Evolutionary conservation across 2,888 invertebrate species (phyloP).

Genomic region (Oxytorus armatus): DNA sequence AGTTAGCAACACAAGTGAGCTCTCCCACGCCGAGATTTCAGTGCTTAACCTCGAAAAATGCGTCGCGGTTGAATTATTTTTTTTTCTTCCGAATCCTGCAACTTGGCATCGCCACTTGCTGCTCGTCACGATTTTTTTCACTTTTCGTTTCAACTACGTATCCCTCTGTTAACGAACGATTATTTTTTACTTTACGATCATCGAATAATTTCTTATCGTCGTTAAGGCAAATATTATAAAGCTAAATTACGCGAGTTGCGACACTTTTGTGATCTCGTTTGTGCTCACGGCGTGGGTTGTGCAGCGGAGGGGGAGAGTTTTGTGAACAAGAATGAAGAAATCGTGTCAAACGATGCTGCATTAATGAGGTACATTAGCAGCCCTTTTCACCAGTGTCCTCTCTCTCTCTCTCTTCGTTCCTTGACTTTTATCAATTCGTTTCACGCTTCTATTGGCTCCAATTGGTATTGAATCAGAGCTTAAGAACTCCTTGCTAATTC

Average conservation of each 20-base stretch:
- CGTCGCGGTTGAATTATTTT: slow-evolving; percentile 18
- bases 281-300: no score
- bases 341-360: no score
- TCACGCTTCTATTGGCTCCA: slow-evolving; percentile 33
- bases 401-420: slow-evolving; percentile 47
- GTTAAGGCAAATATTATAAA: no score
- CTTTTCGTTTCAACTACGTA: slow-evolving; percentile 10
- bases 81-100: neutral
- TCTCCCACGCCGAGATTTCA: neutral
- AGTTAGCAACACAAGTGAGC: neutral
- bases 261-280: no score
- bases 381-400: neutral
- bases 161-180: slow-evolving; percentile 27
- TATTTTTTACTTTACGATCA: slow-evolving; percentile 49
- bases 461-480: slow-evolving; percentile 53
- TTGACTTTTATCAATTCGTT: slow-evolving; percentile 20
- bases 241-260: no score
- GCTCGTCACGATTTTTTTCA: slow-evolving; percentile 5
- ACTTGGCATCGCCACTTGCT: slow-evolving; percentile 13
- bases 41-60: slow-evolving; percentile 45
- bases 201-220: no score
- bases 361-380: no score
- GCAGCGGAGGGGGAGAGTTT: no score
- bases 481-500: slow-evolving; percentile 38
- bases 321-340: no score